Evolutionary conservation across 2,113 vertebrate genomes (phyloP), one percentile per base, ranked within the genome.

Genomic region (Phrynocephalus versicolor): DNA sequence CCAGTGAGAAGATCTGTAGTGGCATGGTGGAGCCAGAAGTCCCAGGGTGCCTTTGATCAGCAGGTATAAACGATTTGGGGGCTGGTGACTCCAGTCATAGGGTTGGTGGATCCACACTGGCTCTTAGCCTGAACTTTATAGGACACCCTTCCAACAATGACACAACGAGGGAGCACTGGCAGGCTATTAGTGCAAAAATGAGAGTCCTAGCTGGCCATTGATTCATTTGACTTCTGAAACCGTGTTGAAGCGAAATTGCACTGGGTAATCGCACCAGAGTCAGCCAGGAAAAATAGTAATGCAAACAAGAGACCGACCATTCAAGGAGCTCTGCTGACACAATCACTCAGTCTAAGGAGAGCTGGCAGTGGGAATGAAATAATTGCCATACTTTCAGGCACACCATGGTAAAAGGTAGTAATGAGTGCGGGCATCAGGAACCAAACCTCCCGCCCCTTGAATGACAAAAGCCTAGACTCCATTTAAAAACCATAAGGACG

Each of bases 141-240:
- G 10, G 45, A 51, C 45, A 23, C 74, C 57, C 74, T 33, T 57
- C 30, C 35, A 19, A 37, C 69, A 69, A 71, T 23, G 60, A n/a
- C 18, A 73, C 6, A 39, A 58, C 6, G 64, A 71, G 41, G 75
- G 58, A 23, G 23, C 15, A 51, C 19, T 37, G 18, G 37, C 35
- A 41, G 13, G 35, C 64, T 60, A 41, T 85, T 37, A 80, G 55
- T 21, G 16, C 18, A 64, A 74, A 82, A 74, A 82, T 35, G 25
- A 1, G 25, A 60, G 6, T 27, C 37, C 76, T 45, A 27, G 15
- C 35, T 71, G 75, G 75, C 18, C n/a, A n/a, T 41, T 41, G 25
- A 79, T 71, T 45, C 51, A 19, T 60, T 72, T 71, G 55, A 85
- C 55, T 69, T 75, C 69, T 79, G 79, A 69, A 79, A 45, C 23